These are phyloP conservation scores for Gymnosoma rotundatum DNA, from an alignment of 2,888 invertebrate genomes.

Conservation along the genomic window DNA sequence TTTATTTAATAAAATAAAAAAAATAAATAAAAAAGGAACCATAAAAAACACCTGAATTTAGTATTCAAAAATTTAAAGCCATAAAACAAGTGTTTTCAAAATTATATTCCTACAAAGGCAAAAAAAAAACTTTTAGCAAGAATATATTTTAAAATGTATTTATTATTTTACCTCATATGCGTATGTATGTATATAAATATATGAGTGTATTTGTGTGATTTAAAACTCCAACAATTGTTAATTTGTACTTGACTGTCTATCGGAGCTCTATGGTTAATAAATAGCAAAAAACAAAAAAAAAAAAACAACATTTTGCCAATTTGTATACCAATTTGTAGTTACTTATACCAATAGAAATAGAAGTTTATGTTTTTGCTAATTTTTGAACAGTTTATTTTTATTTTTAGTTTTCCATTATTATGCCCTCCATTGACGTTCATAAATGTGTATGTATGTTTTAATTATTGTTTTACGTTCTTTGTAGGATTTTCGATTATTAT, in stretches of 20 bases:
- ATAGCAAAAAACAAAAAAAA: background rate
- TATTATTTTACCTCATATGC: background rate
- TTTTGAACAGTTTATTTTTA: conserved; percentile 59
- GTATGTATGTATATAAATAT: background rate
- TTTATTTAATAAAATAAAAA: too few species aligned
- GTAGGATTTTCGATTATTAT: conserved; percentile 45
- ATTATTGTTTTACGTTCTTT: conserved; percentile 6
- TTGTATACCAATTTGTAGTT: conserved; percentile 35
- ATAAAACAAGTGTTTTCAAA: conserved; percentile 9
- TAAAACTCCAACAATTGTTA: conserved; percentile 26
- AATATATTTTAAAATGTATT: conserved; percentile 1
- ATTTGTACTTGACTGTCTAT: conserved; percentile 36
- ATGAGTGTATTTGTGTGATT: background rate
- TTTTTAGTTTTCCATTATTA: conserved; percentile 10
- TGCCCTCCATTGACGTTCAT: conserved; percentile 33
- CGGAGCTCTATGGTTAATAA: conserved; percentile 32
- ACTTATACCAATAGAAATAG: conserved; percentile 10
- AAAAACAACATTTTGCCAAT: conserved; percentile 44
- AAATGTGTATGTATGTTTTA: conserved; percentile 4
- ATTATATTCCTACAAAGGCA: conserved; percentile 3
- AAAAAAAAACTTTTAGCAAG: conserved; percentile 10
- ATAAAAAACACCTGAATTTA: background rate
- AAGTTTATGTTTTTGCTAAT: conserved; percentile 45
- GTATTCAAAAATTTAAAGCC: background rate
- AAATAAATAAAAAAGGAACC: too few species aligned